Evolutionary conservation across 2,888 invertebrate species (phyloP).

Genomic region (Linnaemya vulpina): DNA sequence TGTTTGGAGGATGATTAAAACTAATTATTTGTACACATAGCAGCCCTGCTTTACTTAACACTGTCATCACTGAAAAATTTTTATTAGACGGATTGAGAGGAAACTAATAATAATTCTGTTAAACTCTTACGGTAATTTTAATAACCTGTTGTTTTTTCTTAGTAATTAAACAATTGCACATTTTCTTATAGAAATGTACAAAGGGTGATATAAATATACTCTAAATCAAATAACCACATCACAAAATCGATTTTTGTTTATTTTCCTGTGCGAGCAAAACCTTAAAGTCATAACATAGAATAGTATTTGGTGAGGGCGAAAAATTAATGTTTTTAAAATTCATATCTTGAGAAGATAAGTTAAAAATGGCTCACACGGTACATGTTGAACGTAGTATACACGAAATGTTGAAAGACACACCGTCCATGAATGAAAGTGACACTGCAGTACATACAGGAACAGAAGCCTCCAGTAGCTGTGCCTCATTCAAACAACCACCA

Average conservation of each 20-base stretch:
- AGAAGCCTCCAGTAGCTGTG: conserved; percentile 84
- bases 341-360: conserved; percentile 4
- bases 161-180: neutral
- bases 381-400: conserved; percentile 85
- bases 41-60: conserved; percentile 31
- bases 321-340: neutral
- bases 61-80: conserved; percentile 45
- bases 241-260: conserved; percentile 63
- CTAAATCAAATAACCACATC: neutral
- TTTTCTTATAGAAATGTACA: neutral
- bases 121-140: conserved; percentile 35
- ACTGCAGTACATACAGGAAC: conserved; percentile 90
- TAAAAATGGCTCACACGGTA: conserved; percentile 77
- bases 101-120: conserved; percentile 7
- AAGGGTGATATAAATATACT: neutral
- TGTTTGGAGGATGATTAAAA: neutral
- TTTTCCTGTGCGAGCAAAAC: conserved; percentile 23
- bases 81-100: conserved; percentile 30
- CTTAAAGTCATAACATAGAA: neutral
- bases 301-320: neutral
- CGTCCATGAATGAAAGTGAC: conserved; percentile 89
- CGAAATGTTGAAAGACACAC: conserved; percentile 93
- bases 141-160: neutral
- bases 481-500: conserved; percentile 86
- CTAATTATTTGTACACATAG: neutral